A percentile compares a stretch with the other conserved stretches of the same genome.
Conservation (phyloP, 2,113 vertebrate genomes). For the Anthoscopus minutus region DNA sequence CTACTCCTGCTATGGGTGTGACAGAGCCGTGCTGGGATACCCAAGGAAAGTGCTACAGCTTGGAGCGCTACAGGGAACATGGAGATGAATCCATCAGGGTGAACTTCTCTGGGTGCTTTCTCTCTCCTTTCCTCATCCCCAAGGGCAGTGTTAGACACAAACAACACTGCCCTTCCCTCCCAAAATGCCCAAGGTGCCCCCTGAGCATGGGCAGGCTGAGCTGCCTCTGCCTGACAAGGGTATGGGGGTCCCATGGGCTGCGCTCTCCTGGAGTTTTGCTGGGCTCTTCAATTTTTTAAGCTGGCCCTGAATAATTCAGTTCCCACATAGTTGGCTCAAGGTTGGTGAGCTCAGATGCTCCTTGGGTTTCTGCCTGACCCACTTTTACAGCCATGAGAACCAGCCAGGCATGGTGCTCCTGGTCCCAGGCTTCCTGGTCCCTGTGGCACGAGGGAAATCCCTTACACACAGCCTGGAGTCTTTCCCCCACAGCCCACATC, state of each 20-base stretch:
- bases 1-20: rapidly evolving
- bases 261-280: background rate
- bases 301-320: conserved; percentile 47
- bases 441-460: background rate
- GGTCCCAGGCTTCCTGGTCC: background rate
- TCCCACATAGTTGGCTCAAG: background rate
- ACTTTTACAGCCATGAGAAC: background rate
- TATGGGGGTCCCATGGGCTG: background rate
- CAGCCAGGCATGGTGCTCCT: background rate
- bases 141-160: background rate
- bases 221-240: background rate
- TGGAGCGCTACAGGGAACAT: rapidly evolving
- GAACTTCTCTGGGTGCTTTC: background rate
- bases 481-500: background rate
- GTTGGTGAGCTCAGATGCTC: background rate
- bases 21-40: background rate
- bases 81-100: background rate
- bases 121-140: background rate
- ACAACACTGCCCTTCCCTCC: rapidly evolving
- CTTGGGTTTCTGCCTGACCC: conserved; percentile 50
- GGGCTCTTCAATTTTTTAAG: conserved; percentile 44
- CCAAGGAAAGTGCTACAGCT: background rate
- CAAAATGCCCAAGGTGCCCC: background rate
- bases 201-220: background rate
- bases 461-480: rapidly evolving